Conservation (phyloP, 2,888 invertebrate genomes). For the Pollenia amentaria region DNA sequence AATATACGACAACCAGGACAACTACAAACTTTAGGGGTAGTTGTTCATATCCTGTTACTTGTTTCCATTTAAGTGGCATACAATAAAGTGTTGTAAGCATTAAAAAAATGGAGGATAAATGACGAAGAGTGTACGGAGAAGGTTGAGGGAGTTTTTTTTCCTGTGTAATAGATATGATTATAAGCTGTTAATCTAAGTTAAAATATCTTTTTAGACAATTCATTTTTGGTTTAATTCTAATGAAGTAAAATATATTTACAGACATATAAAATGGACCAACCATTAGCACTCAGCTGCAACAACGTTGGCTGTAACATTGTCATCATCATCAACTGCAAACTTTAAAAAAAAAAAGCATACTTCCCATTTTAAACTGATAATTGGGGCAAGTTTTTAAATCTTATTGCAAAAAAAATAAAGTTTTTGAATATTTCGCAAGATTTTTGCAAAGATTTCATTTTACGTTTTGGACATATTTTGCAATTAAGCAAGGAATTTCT, state of each 20-base stretch:
- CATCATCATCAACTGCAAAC: conserved; percentile 51
- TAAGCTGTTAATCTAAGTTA: conserved; percentile 73
- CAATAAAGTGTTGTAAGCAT: conserved; percentile 45
- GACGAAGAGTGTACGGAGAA: neutral
- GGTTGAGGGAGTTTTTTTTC: conserved; percentile 18
- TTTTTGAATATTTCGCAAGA: too few relatives aligned
- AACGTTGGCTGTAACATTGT: neutral
- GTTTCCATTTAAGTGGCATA: conserved; percentile 54
- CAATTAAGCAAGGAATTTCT: too few relatives aligned
- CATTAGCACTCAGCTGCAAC: conserved; percentile 37
- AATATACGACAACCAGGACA: conserved; percentile 50
- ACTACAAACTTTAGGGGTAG: conserved; percentile 67
- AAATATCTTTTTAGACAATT: conserved; percentile 69
- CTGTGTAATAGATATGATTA: conserved; percentile 72
- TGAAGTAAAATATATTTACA: conserved; percentile 51
- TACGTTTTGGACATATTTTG: too few relatives aligned
- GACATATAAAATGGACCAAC: conserved; percentile 30
- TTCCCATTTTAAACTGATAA: neutral
- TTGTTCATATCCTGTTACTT: conserved; percentile 68
- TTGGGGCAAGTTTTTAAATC: too few relatives aligned
- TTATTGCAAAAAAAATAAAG: too few relatives aligned
- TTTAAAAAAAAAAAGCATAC: neutral
- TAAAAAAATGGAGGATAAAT: neutral
- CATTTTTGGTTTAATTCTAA: conserved; percentile 71
- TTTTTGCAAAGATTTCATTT: too few relatives aligned